Evolutionary conservation across 2,888 invertebrate species (phyloP).

Genomic region (Vesta saturnalis): DNA sequence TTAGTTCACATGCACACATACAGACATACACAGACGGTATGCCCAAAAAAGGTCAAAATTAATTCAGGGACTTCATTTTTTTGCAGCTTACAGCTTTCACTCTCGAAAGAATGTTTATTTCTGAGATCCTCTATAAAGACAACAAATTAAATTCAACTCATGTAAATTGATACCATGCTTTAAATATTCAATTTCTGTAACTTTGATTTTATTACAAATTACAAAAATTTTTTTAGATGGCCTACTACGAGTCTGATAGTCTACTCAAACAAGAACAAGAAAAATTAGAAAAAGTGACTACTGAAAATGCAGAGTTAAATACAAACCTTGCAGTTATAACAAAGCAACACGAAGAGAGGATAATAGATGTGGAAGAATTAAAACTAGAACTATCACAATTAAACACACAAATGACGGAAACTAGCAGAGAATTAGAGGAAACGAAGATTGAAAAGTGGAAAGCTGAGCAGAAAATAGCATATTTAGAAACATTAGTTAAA

Average conservation of each 20-base stretch:
- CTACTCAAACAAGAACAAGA: conserved; percentile 34
- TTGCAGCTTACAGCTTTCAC: no score
- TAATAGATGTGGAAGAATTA: not conserved
- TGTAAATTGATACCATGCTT: no score
- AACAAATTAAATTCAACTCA: no score
- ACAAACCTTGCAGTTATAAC: not conserved
- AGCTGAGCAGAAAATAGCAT: conserved; percentile 34
- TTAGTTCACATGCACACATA: no score
- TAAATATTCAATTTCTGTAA: no score
- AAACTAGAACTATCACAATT: conserved; percentile 4
- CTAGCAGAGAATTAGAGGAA: conserved; percentile 13
- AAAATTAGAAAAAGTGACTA: conserved; percentile 21
- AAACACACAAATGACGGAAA: conserved; percentile 6
- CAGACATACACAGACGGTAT: no score
- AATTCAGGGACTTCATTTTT: no score
- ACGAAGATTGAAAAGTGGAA: conserved; percentile 39
- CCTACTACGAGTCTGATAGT: conserved; percentile 38
- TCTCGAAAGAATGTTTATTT: no score
- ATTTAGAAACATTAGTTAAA: no score
- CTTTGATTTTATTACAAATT: no score
- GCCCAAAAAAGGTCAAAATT: no score
- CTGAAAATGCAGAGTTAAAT: conserved; percentile 13
- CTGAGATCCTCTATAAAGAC: no score
- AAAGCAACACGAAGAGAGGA: not conserved
- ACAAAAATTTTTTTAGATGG: conserved; percentile 22